Conservation (phyloP, 1,140 invertebrate genomes). For the Neocloeon triangulifer region DNA sequence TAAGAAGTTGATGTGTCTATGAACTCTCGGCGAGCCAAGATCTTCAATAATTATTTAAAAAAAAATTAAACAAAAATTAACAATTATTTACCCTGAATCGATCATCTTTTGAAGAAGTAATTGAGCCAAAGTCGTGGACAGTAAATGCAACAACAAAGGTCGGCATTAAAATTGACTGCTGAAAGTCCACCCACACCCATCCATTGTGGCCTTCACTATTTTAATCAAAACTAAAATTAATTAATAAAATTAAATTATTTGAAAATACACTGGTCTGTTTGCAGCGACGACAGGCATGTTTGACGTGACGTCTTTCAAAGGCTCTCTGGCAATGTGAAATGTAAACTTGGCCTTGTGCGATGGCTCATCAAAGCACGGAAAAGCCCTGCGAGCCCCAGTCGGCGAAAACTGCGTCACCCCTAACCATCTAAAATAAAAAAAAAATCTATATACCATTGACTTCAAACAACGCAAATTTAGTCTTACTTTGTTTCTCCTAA, state of each 20-base stretch:
- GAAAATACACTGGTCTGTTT: no score
- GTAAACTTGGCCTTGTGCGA: constrained; percentile 55
- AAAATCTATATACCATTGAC: no score
- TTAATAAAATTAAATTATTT: no score
- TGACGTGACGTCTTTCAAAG: constrained; percentile 16
- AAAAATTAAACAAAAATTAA: no score
- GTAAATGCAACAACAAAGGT: constrained; percentile 29
- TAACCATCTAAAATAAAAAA: constrained; percentile 16
- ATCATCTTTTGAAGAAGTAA: not conserved
- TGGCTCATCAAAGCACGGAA: constrained; percentile 81
- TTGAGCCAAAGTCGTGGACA: constrained; percentile 20
- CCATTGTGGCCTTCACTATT: constrained; percentile 11
- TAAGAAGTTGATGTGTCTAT: constrained; percentile 24
- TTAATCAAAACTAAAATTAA: constrained; percentile 3
- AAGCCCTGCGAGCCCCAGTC: constrained; percentile 53
- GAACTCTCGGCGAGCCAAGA: constrained; percentile 31
- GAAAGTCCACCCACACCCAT: constrained; percentile 14
- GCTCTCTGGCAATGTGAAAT: constrained; percentile 29
- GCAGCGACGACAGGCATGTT: constrained; percentile 12
- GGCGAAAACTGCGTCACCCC: constrained; percentile 64
- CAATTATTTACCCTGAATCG: not conserved
- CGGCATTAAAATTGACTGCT: constrained; percentile 23
- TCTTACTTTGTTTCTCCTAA: no score
- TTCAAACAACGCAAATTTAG: no score
- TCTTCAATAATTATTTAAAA: constrained; percentile 9